Evolutionary conservation across 2,888 invertebrate genomes (phyloP), one percentile per base, ranked within the genome.

Genomic region (Augochlorella aurata): DNA sequence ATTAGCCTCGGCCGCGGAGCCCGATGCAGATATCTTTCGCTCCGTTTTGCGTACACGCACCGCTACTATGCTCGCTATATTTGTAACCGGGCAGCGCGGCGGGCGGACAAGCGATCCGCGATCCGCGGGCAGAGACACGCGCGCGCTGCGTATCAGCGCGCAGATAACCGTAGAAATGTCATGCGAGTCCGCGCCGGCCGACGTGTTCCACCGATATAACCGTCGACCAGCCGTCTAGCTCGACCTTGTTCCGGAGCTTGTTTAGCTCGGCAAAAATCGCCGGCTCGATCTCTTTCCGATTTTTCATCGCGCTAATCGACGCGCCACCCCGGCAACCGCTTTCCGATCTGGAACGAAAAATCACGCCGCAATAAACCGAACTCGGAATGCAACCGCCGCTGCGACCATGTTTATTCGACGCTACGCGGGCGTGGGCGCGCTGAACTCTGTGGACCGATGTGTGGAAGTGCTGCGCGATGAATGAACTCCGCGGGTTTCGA

Each of bases 1-100:
- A 88, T 89, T 89, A 89, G 89, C 89, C 89, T 89, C 89, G 54
- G 63, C 72, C 63, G 81, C 78, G 81, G 68, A 66, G 76, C 76
- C 77, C 87, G 85, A 83, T 84, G 82, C 75, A 86, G 86, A 86
- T 87, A 85, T 84, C 74, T 78, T 78, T 86, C 79, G 67, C 78
- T 77, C 72, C 75, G 69, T 78, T 84, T 85, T 82, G 81, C 79
- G 79, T 84, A 80, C 84, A 86, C 86, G 87, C 87, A 83, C 73
- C 81, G 83, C 69, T 74, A 77, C 79, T 69, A 63, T 2, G 2
- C 66, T 2, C 52, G 72, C 86, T 86, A 87, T 87, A 87, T 87
- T 86, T 85, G 84, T 87, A 87, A 85, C 85, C 47, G 66, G 63
- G 9, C 38, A 18, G 74, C 85, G 73, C 74, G 21, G 69, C 74